Percentiles rank a stretch among this genome's conserved stretches.
phyloP scores from a whole-genome alignment of 2,113 vertebrate genomes.

The Polypterus senegalus region DNA sequence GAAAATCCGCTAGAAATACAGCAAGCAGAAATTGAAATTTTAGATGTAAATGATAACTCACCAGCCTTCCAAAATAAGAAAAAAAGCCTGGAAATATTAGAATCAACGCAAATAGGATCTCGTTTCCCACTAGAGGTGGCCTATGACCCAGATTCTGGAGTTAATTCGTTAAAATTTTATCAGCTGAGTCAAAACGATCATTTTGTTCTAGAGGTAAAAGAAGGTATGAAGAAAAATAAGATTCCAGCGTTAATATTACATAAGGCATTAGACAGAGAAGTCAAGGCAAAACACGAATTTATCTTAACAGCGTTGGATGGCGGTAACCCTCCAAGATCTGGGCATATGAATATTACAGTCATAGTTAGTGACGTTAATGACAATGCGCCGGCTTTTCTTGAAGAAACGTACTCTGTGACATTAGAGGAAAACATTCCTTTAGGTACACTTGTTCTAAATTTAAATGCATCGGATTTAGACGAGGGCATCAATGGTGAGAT shows the following conservation, averaged over 20 bases:
- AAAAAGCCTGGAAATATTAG: constrained; percentile 57
- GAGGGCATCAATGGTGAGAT: constrained; percentile 25
- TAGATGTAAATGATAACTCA: constrained; percentile 61
- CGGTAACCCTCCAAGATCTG: constrained; percentile 23
- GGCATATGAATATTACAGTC: constrained; percentile 14
- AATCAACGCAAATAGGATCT: constrained; percentile 53
- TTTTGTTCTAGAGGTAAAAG: constrained; percentile 44
- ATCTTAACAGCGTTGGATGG: constrained; percentile 25
- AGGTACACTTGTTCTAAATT: constrained; percentile 14
- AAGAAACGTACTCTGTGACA: constrained; percentile 17
- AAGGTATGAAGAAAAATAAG: constrained; percentile 28
- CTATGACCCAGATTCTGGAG: constrained; percentile 55
- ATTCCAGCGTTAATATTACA: constrained; percentile 29
- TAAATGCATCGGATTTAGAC: constrained; percentile 23
- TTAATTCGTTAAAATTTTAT: constrained; percentile 57
- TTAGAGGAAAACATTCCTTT: constrained; percentile 19
- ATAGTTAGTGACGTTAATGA: constrained; percentile 21
- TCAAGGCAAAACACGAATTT: constrained; percentile 19
- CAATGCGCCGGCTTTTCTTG: constrained; percentile 22
- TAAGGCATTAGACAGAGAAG: constrained; percentile 26
- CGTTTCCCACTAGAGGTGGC: constrained; percentile 62
- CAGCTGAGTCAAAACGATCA: constrained; percentile 53
- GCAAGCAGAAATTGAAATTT: constrained; percentile 59
- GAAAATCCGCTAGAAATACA: constrained; percentile 72
- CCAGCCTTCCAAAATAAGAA: constrained; percentile 58